These are phyloP conservation scores for Lepus americanus DNA, from an alignment of 2,113 vertebrate genomes.

Conservation along the genomic window DNA sequence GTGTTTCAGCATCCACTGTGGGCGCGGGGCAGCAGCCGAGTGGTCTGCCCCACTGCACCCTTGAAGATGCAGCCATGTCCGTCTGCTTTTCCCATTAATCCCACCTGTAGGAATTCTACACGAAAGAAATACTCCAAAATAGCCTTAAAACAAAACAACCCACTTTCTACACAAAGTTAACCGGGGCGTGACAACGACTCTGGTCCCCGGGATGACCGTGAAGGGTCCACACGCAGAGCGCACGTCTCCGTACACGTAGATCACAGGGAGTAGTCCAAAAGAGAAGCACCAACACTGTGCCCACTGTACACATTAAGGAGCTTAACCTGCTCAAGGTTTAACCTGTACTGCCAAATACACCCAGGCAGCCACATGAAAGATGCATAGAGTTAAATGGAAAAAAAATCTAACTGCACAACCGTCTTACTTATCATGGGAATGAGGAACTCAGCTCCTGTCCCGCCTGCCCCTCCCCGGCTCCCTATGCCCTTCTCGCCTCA, in stretches of 20 bases:
- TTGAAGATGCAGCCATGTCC: not conserved
- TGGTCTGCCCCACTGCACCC: no score
- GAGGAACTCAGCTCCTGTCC: no score
- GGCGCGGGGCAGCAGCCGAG: not conserved
- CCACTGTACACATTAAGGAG: not conserved
- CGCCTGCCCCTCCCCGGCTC: no score
- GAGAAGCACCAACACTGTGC: no score
- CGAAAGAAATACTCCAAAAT: not conserved
- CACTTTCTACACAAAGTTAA: not conserved
- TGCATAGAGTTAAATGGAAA: not conserved
- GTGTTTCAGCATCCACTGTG: not conserved
- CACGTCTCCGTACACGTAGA: accelerated
- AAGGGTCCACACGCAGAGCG: accelerated
- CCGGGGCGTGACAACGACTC: not conserved
- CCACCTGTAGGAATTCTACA: not conserved
- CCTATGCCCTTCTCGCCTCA: not conserved
- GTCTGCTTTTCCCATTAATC: not conserved
- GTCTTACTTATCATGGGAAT: not conserved
- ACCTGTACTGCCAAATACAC: not conserved
- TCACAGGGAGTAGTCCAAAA: not conserved
- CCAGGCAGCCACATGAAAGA: not conserved
- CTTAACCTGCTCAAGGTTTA: not conserved
- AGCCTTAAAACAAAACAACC: not conserved
- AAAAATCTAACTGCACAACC: not conserved
- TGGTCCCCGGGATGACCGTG: not conserved